Base-by-base conservation (phyloP, 2,888 invertebrate species). In the Dryobota labecula region DNA sequence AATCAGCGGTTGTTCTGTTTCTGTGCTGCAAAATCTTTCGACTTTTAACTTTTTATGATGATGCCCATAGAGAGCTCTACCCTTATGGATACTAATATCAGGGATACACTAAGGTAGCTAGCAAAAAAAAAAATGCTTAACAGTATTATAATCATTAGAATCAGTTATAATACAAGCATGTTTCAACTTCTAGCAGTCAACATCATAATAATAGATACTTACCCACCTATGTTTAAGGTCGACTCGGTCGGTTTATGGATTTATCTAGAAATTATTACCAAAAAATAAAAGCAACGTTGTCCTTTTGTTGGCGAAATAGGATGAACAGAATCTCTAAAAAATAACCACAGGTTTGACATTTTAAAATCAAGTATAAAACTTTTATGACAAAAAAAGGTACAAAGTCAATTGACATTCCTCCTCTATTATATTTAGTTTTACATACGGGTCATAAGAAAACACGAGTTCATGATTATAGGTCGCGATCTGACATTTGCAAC, bases 401-500 rank as follows among this genome's bases (percentile, higher is more conserved):
- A 78, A 57, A 63, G 66, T 51, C 61, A 36, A 51, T 49, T n/a
- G 49, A 49, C 47, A 54, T 2, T 41, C 33, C 36, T 33, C 30
- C 18, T 43, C 8, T 4, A 24, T 57, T 36, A 51, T 53, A 38
- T 45, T 47, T 67, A 0, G 53, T 73, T 66, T 77, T 45, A 38
- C 8, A 27, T 33, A 33, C 11, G 43, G 36, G 51, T 49, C 63
- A 54, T 49, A 36, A 43, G n/a, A 60, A 78, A 27, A 68, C 51
- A 11, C 33, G 3, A 69, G 57, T 51, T 74, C 69, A 63, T 30
- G 73, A 63, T 60, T 60, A 51, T 56, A 73, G 74, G 69, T 78
- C 61, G 41, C 24, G 20, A 53, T 24, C 56, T 74, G 77, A 65
- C 79, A 69, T 78, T 78, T 78, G 47, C 43, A 73, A 7, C 9